Base-by-base conservation (phyloP, 2,888 invertebrate genomes). In the Ptychoptera albimana region DNA sequence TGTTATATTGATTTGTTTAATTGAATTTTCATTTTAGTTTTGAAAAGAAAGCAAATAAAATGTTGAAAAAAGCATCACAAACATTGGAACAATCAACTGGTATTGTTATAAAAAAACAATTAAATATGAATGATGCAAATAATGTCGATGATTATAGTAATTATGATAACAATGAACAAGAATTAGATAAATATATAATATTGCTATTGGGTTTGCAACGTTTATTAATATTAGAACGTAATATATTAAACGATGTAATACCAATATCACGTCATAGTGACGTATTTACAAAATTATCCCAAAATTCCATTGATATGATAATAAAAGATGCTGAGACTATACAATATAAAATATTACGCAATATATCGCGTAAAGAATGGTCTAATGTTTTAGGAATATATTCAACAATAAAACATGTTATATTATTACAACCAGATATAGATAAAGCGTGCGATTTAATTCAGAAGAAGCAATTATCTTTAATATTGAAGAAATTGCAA, bases 191-290 rank as follows among this genome's bases (percentile, higher is more conserved):
- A 58, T 88, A 86, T 63, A 66, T 92, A 48, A 75, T 85, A 37
- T 74, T 86, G 55, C 78, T 92, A 5, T 79, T 86, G 31, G 87
- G 84, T 1, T 68, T 92, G 47, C 81, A 85, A 49, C 79, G 85
- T 46, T 68, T 94, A 13, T 85, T 93, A 72, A 83, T 91, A 54
- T 82, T 83, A 61, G 94, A 96, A 64, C 78, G 85, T 50, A 73
- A 79, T 41, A 64, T 85, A 31, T 82, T 93, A 72, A 75, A 80
- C 42, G 86, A 84, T 31, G 82, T 94, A 8, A 80, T 94, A 56
- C 86, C 89, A 8, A 66, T 77, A 49, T 77, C 82, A 37, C 78
- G 85, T 52, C 82, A 88, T 58, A 80, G 84, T 30, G 76, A 82
- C 52, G 82, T 92, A 8, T 84, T 93, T 57, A 82, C 86, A 51